phyloP scores from a whole-genome alignment of 2,797 vertebrate genomes.

The Anisognathus igniventris region DNA sequence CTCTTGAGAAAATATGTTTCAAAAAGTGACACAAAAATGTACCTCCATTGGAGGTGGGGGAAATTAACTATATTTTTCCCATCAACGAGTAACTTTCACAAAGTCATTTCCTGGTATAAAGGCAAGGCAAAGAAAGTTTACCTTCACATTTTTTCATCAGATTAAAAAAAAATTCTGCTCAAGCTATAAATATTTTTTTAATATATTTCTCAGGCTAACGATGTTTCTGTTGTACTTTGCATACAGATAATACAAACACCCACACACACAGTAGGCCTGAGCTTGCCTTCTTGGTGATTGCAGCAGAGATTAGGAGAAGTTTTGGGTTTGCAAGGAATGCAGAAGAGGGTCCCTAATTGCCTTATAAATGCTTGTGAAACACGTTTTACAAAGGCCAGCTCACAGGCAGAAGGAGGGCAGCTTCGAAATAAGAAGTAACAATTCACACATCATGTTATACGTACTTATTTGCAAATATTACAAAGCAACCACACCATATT shows the following conservation, averaged over 20 bases:
- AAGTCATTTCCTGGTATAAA: neutral
- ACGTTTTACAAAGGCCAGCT: neutral
- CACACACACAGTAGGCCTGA: conserved; percentile 1
- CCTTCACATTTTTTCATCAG: neutral
- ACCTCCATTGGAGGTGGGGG: neutral
- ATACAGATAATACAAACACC: conserved; percentile 14
- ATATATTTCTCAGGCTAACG: neutral
- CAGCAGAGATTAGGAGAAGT: conserved; percentile 42
- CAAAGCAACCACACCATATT: neutral
- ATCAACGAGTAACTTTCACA: neutral
- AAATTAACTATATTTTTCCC: neutral
- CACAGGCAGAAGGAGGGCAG: neutral
- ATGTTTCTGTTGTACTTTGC: conserved; percentile 21
- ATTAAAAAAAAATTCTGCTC: neutral
- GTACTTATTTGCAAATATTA: neutral
- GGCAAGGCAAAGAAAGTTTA: neutral
- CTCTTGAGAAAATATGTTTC: neutral
- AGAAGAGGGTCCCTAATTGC: conserved; percentile 33
- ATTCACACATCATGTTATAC: neutral
- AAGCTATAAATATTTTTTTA: neutral
- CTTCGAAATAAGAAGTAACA: neutral
- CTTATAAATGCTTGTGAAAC: conserved; percentile 23
- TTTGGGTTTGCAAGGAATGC: conserved; percentile 24
- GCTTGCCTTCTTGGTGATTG: neutral
- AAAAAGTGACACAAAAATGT: neutral